Conservation (phyloP, 2,888 invertebrate genomes). For the Bhutanitis thaidina region DNA sequence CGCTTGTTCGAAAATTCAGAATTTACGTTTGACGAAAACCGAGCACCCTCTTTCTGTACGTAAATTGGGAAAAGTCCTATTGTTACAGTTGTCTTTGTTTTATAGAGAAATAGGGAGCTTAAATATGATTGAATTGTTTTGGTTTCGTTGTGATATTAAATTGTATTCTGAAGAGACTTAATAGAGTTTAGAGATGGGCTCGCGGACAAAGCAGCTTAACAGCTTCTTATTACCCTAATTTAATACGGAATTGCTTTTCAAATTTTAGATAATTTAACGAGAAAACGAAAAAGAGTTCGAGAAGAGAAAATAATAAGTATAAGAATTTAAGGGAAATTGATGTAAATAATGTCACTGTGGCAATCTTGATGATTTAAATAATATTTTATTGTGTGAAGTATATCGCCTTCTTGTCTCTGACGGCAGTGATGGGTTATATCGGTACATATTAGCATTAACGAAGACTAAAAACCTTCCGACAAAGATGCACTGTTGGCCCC, state of each 20-base stretch:
- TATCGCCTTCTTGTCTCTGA: too few relatives aligned
- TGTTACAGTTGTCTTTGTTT: slow-evolving; percentile 26
- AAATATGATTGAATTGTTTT: slow-evolving; percentile 30
- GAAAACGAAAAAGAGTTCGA: not conserved
- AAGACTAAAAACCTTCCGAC: too few relatives aligned
- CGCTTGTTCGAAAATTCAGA: slow-evolving; percentile 8
- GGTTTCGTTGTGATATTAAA: slow-evolving; percentile 16
- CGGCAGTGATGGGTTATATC: too few relatives aligned
- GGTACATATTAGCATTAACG: too few relatives aligned
- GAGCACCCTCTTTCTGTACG: not conserved
- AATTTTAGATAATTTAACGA: slow-evolving; percentile 3
- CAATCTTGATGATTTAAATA: too few relatives aligned
- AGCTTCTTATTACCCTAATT: slow-evolving; percentile 17
- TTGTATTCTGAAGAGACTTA: slow-evolving; percentile 8
- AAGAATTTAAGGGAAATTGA: too few relatives aligned
- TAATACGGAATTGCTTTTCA: not conserved
- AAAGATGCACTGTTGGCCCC: too few relatives aligned
- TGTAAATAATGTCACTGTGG: too few relatives aligned
- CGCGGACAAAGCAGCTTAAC: slow-evolving; percentile 11
- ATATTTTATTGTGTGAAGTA: too few relatives aligned
- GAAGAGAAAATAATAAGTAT: not conserved
- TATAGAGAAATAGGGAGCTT: slow-evolving; percentile 27
- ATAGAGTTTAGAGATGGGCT: slow-evolving; percentile 8
- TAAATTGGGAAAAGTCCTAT: slow-evolving; percentile 7
- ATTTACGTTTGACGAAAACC: slow-evolving; percentile 12